Evolutionary conservation across 2,113 vertebrate genomes (phyloP).

Genomic region (Chamaea fasciata): DNA sequence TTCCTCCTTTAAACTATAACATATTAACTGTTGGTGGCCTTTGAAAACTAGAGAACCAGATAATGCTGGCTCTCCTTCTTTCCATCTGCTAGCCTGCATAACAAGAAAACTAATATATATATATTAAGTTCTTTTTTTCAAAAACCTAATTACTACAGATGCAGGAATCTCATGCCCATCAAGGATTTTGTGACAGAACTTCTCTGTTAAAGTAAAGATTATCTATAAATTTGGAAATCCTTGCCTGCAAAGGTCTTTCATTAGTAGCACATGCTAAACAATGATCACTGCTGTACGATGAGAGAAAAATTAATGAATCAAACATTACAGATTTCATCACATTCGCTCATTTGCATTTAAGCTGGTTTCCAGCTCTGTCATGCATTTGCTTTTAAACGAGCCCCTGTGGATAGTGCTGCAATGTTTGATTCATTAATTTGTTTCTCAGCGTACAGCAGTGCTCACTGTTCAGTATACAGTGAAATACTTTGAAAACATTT

Average conservation of each 20-base stretch:
- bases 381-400: slow-evolving; percentile 62
- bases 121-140: neutral
- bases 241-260: slow-evolving; percentile 24
- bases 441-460: slow-evolving; percentile 38
- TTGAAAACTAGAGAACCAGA: slow-evolving; percentile 25
- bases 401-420: slow-evolving; percentile 58
- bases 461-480: slow-evolving; percentile 22
- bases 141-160: neutral
- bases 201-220: neutral
- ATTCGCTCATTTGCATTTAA: slow-evolving; percentile 55
- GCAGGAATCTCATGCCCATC: neutral
- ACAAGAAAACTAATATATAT: neutral
- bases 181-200: neutral
- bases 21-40: slow-evolving; percentile 27
- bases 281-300: slow-evolving; percentile 49
- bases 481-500: slow-evolving; percentile 46
- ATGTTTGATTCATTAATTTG: slow-evolving; percentile 64
- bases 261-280: slow-evolving; percentile 40
- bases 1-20: slow-evolving; percentile 16
- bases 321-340: slow-evolving; percentile 63
- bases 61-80: slow-evolving; percentile 46
- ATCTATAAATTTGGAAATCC: neutral
- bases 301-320: slow-evolving; percentile 67
- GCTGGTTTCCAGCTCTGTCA: slow-evolving; percentile 61
- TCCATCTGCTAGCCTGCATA: slow-evolving; percentile 46